A percentile compares a stretch with the other conserved stretches of the same genome.
Evolutionary conservation across 2,888 invertebrate species (phyloP).

Genomic region (Nomada goodeniana): DNA sequence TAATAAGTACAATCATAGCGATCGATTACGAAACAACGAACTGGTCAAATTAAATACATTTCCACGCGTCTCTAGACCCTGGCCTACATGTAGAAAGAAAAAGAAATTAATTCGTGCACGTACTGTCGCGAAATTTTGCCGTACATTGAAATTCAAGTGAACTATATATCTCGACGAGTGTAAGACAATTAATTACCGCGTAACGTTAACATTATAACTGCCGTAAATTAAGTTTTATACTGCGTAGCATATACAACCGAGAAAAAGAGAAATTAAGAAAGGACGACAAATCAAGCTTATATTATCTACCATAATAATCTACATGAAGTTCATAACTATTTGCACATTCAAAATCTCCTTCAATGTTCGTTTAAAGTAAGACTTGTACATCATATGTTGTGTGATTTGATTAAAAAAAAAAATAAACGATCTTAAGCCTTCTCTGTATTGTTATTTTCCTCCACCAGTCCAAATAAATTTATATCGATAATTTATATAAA

Average conservation of each 20-base stretch:
- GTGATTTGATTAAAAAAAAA: slow-evolving; percentile 71
- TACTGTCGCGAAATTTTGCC: slow-evolving; percentile 15
- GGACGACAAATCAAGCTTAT: slow-evolving; percentile 65
- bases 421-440: slow-evolving; percentile 73
- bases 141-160: slow-evolving; percentile 21
- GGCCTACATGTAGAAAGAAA: slow-evolving; percentile 64
- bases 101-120: slow-evolving; percentile 7
- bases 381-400: slow-evolving; percentile 75
- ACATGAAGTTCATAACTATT: slow-evolving; percentile 59
- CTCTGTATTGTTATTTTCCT: slow-evolving; percentile 14
- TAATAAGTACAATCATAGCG: slow-evolving; percentile 29
- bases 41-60: slow-evolving; percentile 67
- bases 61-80: slow-evolving; percentile 65
- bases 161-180: slow-evolving; percentile 50
- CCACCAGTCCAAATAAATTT: no score
- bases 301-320: slow-evolving; percentile 61
- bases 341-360: slow-evolving; percentile 56
- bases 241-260: slow-evolving; percentile 61
- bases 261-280: slow-evolving; percentile 49
- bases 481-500: no score
- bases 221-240: slow-evolving; percentile 77
- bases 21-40: slow-evolving; percentile 73
- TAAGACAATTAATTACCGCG: slow-evolving; percentile 42
- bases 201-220: slow-evolving; percentile 62
- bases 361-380: slow-evolving; percentile 61